Evolutionary conservation across 2,888 invertebrate genomes (phyloP), one percentile per base, ranked within the genome.

Genomic region (Pandemis cinnamomeana): DNA sequence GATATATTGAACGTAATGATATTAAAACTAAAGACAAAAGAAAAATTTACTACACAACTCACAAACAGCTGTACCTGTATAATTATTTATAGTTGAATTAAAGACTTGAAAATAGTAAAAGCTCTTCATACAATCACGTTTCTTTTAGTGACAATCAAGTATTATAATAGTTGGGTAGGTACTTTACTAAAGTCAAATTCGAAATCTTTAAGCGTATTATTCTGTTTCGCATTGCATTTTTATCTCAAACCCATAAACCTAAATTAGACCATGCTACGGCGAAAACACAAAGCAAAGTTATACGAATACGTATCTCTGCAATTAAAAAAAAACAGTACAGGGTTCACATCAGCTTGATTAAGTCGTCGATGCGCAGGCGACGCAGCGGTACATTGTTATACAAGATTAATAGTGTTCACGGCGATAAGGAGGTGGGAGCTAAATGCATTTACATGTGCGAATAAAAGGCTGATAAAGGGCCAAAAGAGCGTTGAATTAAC

Each of bases 361-460:
- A 93, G 91, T 84, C 88, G 86, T 91, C 87, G 88, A 87, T 86
- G 89, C 87, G 83, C 83, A 85, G 83, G 84, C 87, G 85, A 86
- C 86, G 84, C 84, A 84, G 81, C 84, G 81, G 87, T 87, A 91
- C 90, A 92, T 93, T 93, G 93, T 92, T 92, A 89, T 91, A 94
- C 92, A 91, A 93, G 93, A 93, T 94, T 91, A 93, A 93, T 93
- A 91, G 91, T 92, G 93, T 92, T 87, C 88, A 70, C 80, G 77
- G 80, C 87, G 93, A 93, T 93, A 93, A 93, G 88, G 82, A 87
- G 87, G 89, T 91, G 91, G 91, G 89, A 91, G 91, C 90, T 92
- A 92, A 94, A 93, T 93, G 92, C 92, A 91, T 93, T 93, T 91
- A 92, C 93, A 92, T 93, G 92, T 93, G 93, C 89, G 89, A 92